Evolutionary conservation across 2,888 invertebrate species (phyloP).

Genomic region (Altica lythri): DNA sequence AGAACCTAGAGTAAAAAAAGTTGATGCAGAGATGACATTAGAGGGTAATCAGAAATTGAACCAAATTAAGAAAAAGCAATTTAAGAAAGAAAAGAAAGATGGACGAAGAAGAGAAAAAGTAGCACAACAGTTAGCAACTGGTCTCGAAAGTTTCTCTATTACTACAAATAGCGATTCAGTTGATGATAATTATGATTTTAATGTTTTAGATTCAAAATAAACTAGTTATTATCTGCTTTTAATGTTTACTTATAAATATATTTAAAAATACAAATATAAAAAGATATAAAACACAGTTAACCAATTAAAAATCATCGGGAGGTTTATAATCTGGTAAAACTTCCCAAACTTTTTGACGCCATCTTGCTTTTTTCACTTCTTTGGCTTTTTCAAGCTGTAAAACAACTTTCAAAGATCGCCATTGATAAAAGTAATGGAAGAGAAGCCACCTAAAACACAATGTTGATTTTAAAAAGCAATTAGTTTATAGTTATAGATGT

Average conservation of each 20-base stretch:
- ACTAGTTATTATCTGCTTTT: background rate
- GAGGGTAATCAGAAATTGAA: conserved; percentile 72
- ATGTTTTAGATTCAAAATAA: conserved; percentile 57
- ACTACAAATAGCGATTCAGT: conserved; percentile 30
- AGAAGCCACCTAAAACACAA: conserved; percentile 50
- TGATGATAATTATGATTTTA: conserved; percentile 66
- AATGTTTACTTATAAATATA: background rate
- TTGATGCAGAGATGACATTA: conserved; percentile 69
- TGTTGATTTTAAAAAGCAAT: background rate
- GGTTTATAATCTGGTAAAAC: conserved; percentile 73
- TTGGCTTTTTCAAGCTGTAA: conserved; percentile 69
- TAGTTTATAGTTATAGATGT: background rate
- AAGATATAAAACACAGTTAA: background rate
- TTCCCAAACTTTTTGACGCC: conserved; percentile 74
- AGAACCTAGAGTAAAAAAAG: conserved; percentile 54
- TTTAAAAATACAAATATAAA: conserved; percentile 1
- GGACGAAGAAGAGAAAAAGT: conserved; percentile 65
- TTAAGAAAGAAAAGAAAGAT: conserved; percentile 70
- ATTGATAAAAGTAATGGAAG: conserved; percentile 60
- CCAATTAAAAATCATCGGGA: conserved; percentile 37
- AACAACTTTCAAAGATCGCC: conserved; percentile 69
- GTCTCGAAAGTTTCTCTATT: conserved; percentile 68
- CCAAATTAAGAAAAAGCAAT: conserved; percentile 64
- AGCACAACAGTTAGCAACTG: conserved; percentile 66
- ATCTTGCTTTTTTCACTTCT: conserved; percentile 69